phyloP scores from a whole-genome alignment of 2,888 invertebrate genomes.

The Ctenicera cuprea region DNA sequence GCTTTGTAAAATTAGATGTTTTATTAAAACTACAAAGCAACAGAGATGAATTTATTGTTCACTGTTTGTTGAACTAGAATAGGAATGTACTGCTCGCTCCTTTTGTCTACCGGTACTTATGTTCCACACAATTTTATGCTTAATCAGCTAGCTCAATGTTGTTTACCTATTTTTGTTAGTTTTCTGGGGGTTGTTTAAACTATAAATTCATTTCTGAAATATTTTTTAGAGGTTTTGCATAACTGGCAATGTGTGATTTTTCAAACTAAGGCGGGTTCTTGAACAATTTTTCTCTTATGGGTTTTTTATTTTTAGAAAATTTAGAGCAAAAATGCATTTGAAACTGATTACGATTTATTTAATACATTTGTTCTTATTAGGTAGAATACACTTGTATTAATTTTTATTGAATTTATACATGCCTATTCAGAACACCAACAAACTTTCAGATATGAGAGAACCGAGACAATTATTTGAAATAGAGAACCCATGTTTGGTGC shows the following conservation, averaged over 20 bases:
- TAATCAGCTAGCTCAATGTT: constrained; percentile 8
- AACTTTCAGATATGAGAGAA: too few relatives aligned
- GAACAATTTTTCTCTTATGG: background rate
- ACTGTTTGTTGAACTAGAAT: constrained; percentile 1
- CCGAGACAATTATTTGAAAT: too few relatives aligned
- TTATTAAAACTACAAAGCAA: constrained; percentile 9
- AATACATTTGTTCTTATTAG: too few relatives aligned
- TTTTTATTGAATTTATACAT: too few relatives aligned
- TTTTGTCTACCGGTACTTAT: constrained; percentile 7
- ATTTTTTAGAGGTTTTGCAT: background rate
- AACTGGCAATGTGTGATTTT: constrained; percentile 13
- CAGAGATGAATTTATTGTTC: constrained; percentile 27
- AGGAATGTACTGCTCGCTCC: background rate
- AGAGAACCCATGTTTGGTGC: too few relatives aligned
- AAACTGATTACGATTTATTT: too few relatives aligned
- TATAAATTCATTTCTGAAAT: constrained; percentile 20
- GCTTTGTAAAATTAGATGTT: constrained; percentile 12
- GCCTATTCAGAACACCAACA: too few relatives aligned
- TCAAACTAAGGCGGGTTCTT: constrained; percentile 24
- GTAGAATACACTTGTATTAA: too few relatives aligned
- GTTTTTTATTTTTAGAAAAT: too few relatives aligned
- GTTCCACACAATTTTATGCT: constrained; percentile 11
- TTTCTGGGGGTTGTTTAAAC: background rate
- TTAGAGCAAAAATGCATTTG: too few relatives aligned
- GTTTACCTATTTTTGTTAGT: background rate